Evolutionary conservation across 2,113 vertebrate genomes (phyloP).

Genomic region (Blennius ocellaris): DNA sequence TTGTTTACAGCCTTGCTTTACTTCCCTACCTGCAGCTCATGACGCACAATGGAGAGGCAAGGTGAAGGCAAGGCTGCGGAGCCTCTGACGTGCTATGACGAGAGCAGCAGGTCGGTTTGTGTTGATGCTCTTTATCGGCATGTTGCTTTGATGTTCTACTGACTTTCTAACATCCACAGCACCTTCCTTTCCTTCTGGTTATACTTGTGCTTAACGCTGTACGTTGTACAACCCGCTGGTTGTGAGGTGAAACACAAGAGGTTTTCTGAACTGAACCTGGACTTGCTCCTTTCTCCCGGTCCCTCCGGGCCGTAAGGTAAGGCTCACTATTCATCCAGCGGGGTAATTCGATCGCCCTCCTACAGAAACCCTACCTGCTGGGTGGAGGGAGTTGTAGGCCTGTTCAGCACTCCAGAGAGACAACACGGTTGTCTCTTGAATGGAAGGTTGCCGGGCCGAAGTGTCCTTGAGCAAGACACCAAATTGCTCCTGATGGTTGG

Average conservation of each 20-base stretch:
- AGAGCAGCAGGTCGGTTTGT: conserved; percentile 59
- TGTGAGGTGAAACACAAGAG: too few relatives aligned
- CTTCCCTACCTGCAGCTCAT: conserved; percentile 12
- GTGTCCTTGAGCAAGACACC: too few relatives aligned
- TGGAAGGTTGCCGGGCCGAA: too few relatives aligned
- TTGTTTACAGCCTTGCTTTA: conserved; percentile 20
- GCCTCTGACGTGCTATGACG: conserved; percentile 5
- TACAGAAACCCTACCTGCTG: conserved; percentile 56
- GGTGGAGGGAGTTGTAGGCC: conserved; percentile 47
- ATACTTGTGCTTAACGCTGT: conserved; percentile 2
- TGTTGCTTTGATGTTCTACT: not conserved
- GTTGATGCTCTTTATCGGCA: not conserved
- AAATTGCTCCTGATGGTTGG: too few relatives aligned
- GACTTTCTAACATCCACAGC: not conserved
- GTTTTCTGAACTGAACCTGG: conserved; percentile 6
- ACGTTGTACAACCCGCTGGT: not conserved
- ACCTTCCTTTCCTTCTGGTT: not conserved
- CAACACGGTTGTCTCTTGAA: not conserved
- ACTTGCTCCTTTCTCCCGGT: conserved; percentile 15
- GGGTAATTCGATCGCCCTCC: conserved; percentile 64
- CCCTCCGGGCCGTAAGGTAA: conserved; percentile 56
- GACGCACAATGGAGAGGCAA: conserved; percentile 51
- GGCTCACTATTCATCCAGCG: conserved; percentile 36
- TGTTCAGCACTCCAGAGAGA: conserved; percentile 40
- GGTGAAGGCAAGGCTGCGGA: conserved; percentile 35